Conservation (phyloP, 2,113 vertebrate species). For the Zapus hudsonius region DNA sequence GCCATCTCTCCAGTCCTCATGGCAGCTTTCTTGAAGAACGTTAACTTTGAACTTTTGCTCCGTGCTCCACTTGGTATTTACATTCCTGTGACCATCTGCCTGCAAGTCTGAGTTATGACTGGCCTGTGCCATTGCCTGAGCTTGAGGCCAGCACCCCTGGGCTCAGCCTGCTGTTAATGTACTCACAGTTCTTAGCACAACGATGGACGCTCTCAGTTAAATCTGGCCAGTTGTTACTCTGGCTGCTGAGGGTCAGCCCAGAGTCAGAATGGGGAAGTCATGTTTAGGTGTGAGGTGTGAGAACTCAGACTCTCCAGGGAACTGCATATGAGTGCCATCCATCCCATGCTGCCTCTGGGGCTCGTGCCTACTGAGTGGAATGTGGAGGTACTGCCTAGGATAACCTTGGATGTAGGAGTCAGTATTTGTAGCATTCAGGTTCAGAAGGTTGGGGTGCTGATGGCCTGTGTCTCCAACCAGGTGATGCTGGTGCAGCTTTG, state of each 20-base stretch:
- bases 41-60: not conserved
- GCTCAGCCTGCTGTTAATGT: not conserved
- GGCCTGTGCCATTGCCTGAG: not conserved
- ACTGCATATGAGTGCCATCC: not conserved
- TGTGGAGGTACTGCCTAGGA: not conserved
- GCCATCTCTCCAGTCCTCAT: too few relatives aligned
- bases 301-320: not conserved
- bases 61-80: too few relatives aligned
- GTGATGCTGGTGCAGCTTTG: not conserved
- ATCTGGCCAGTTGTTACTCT: not conserved
- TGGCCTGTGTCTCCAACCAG: not conserved
- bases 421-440: not conserved
- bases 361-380: not conserved
- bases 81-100: not conserved
- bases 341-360: not conserved
- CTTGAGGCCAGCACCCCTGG: not conserved
- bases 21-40: not conserved
- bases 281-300: conserved; percentile 17
- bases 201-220: not conserved
- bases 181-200: not conserved
- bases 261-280: conserved; percentile 46
- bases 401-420: not conserved
- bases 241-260: conserved; percentile 23
- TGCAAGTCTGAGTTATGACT: not conserved
- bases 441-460: not conserved